Evolutionary conservation across 2,888 invertebrate species (phyloP).

Genomic region (Helleia helle): DNA sequence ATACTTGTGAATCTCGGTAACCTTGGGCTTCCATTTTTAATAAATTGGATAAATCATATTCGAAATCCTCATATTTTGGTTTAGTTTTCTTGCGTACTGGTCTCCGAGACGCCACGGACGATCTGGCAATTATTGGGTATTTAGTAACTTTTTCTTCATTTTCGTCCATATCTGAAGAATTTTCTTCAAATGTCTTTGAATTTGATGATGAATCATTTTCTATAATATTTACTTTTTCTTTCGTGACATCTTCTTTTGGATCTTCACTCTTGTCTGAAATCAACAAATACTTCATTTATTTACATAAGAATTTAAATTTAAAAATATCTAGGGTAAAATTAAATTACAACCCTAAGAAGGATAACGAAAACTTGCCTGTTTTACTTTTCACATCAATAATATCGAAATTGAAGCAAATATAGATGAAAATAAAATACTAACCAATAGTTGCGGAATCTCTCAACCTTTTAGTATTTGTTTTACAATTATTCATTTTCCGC

Average conservation of each 20-base stretch:
- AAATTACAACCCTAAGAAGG: neutral
- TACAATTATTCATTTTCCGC: constrained; percentile 41
- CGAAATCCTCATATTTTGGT: constrained; percentile 79
- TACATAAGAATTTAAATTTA: no score
- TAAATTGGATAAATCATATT: constrained; percentile 78
- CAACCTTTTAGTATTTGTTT: constrained; percentile 36
- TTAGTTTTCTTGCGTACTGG: constrained; percentile 79
- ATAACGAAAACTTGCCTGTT: neutral
- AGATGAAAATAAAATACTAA: constrained; percentile 25
- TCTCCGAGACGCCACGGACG: constrained; percentile 52
- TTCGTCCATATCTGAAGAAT: constrained; percentile 63
- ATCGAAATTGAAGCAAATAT: no score
- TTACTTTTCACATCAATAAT: no score
- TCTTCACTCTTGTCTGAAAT: constrained; percentile 41
- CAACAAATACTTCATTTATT: constrained; percentile 12
- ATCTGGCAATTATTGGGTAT: constrained; percentile 25
- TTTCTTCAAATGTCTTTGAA: constrained; percentile 54
- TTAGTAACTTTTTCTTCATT: constrained; percentile 42
- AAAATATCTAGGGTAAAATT: no score
- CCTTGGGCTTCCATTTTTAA: constrained; percentile 69
- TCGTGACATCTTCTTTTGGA: constrained; percentile 31
- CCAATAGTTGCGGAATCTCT: constrained; percentile 35
- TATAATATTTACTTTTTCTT: constrained; percentile 30
- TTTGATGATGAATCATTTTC: constrained; percentile 38
- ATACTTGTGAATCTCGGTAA: constrained; percentile 49